Conservation (phyloP, 2,888 invertebrate species). For the Acleris literana region DNA sequence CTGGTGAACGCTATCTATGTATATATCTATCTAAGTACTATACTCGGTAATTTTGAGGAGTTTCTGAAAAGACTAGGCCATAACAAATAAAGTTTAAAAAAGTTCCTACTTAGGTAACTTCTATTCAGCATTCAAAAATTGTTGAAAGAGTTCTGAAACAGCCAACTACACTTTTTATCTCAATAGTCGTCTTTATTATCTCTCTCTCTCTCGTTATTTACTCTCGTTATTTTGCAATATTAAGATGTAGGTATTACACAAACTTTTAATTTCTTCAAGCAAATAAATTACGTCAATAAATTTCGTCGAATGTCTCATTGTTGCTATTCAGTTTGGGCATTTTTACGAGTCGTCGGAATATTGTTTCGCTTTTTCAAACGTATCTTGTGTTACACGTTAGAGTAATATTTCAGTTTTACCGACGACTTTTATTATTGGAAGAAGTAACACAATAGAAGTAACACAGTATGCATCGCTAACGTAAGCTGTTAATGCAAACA, state of each 20-base stretch:
- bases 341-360: conserved; percentile 56
- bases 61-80: too few species aligned
- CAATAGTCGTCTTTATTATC: too few species aligned
- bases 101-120: too few species aligned
- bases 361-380: conserved; percentile 45
- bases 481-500: conserved; percentile 19
- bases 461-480: too few species aligned
- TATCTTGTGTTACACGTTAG: conserved; percentile 19
- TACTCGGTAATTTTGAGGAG: too few species aligned
- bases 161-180: too few species aligned
- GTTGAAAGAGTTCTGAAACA: too few species aligned
- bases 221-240: background rate
- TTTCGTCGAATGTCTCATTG: conserved; percentile 58
- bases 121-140: too few species aligned
- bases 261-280: conserved; percentile 63
- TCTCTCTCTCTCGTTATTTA: too few species aligned
- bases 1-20: too few species aligned
- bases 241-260: conserved; percentile 43
- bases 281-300: conserved; percentile 67
- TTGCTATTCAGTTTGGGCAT: conserved; percentile 58
- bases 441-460: conserved; percentile 13
- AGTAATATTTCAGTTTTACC: conserved; percentile 32
- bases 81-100: too few species aligned
- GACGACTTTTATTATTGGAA: conserved; percentile 35
- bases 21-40: too few species aligned